A percentile compares a stretch with the other conserved stretches of the same genome.
Conservation (phyloP, 2,797 vertebrate species). For the Hydrolagus colliei region DNA sequence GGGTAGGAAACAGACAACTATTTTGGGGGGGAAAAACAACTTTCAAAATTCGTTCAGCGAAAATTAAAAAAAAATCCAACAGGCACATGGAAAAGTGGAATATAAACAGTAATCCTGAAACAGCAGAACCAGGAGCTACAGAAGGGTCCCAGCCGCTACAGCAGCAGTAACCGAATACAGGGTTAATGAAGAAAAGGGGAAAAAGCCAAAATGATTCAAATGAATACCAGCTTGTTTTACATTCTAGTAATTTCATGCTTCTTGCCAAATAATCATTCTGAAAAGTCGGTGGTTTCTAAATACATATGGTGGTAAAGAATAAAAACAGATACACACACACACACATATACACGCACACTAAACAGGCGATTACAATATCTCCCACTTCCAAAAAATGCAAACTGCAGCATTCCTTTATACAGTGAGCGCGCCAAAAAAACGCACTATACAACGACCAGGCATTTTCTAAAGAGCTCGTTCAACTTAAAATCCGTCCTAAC, state of each 20-base stretch:
- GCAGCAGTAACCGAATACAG: background rate
- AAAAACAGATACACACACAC: conserved; percentile 3
- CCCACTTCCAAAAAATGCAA: background rate
- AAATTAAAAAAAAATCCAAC: background rate
- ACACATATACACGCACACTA: background rate
- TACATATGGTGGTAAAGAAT: background rate
- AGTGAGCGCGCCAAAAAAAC: background rate
- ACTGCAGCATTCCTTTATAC: conserved; percentile 14
- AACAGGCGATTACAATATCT: background rate
- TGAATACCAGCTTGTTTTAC: conserved; percentile 3
- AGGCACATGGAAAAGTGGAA: background rate
- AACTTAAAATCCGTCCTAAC: conserved; percentile 3
- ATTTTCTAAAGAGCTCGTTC: conserved; percentile 15
- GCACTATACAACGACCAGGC: background rate
- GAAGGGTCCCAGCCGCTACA: background rate
- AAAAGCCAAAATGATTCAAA: conserved; percentile 2
- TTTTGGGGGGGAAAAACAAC: background rate
- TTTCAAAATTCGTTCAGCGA: background rate
- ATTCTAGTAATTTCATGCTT: background rate
- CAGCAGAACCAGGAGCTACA: background rate
- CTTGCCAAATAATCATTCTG: background rate
- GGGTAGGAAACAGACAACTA: background rate
- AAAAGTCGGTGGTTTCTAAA: background rate
- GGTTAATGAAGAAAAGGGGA: conserved; percentile 9
- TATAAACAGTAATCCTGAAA: background rate